Conservation (phyloP, 2,797 vertebrate species). For the Saxicola maurus region DNA sequence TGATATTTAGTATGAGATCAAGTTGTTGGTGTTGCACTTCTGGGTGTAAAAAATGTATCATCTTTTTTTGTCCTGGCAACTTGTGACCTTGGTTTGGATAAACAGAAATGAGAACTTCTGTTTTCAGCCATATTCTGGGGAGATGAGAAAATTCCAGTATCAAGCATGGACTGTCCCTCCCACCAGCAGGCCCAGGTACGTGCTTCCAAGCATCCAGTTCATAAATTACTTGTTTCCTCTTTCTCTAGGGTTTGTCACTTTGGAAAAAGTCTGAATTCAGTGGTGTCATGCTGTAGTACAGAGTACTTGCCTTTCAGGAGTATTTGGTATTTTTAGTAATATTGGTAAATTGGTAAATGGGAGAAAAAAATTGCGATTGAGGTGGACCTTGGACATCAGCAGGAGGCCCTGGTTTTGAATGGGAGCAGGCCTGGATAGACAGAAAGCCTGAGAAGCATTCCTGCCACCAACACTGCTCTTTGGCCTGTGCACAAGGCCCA, state of each 20-base stretch:
- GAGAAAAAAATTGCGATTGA: not conserved
- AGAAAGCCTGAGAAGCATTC: not conserved
- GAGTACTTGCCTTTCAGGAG: not conserved
- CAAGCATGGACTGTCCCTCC: not conserved
- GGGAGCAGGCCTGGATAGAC: not conserved
- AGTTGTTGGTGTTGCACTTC: not conserved
- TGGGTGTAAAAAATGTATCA: not conserved
- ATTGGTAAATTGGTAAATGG: not conserved
- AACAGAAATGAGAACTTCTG: not conserved
- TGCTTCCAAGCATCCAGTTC: not conserved
- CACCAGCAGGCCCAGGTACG: not conserved
- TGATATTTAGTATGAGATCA: not conserved
- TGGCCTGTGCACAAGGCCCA: accelerated
- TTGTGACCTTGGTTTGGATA: not conserved
- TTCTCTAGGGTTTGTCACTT: not conserved
- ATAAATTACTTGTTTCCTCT: not conserved
- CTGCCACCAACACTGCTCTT: not conserved
- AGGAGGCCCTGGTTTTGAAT: accelerated
- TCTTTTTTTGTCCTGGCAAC: not conserved
- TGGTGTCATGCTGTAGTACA: accelerated
- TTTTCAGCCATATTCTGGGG: not conserved
- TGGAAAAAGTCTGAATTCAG: not conserved
- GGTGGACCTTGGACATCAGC: accelerated
- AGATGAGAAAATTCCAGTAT: not conserved
- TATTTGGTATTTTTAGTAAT: not conserved